Evolutionary conservation across 1,140 invertebrate species (phyloP), one percentile per base, ranked within the genome.

Genomic region (Theocolax elegans): DNA sequence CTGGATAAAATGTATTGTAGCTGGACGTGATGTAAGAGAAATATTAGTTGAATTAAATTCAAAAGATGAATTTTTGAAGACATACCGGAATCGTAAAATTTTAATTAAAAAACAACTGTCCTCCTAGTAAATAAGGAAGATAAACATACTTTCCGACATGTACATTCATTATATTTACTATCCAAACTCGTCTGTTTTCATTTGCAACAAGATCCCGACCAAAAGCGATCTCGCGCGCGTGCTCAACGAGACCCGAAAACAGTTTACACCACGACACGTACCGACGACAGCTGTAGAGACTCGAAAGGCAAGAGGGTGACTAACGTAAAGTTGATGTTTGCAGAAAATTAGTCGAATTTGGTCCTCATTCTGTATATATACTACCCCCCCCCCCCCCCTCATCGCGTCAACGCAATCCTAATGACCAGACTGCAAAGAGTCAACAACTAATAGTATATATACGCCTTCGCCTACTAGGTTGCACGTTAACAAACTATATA

Each of bases 311-410:
- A 62, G 10, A 23, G 40, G 15, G 1, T 15, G 23, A 19, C 13
- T 4, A 42, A 25, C 21, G 12, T 13, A 44, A 62, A 46, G 40
- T 64, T 17, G 31, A 35, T 64, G 27, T 64, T 64, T 64, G 60
- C 13, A 49, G 44, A 48, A 64, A 64, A 51, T 64, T 64, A 64
- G 62, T 64, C 29, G 42, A 64, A 64, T 64, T 51, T 49, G 6
- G 35, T 29, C 23, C 31, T 23, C 10, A 54, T 54, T 54, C 27
- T 27, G 31, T 15, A 21, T 35, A 6, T 6, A 10, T 35, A 10
- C 10, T 35, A 35, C 31, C 31, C 10, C 31, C 4, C 4, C 31
- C 31, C 31, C 10, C 31, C 10, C 31, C 31, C 31, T 35, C 23
- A 13, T n/a, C 27, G 27, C 27, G 29, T 29, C 51, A 54, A 31